Evolutionary conservation across 64 coral and sea anemone genomes (phyloP).

Genomic region (Anthopleura sola): DNA sequence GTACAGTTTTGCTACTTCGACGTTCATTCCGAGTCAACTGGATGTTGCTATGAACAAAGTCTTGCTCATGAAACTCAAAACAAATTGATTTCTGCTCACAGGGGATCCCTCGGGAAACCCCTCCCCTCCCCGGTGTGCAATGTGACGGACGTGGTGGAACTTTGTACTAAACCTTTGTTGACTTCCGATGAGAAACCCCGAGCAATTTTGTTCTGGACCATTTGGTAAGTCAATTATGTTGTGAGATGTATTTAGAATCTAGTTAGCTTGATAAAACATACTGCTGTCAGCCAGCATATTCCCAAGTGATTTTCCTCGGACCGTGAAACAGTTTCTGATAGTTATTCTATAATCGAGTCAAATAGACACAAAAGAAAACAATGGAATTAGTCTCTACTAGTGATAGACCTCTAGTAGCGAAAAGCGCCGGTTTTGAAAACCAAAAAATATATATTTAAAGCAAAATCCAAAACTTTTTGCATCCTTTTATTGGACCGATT

Average conservation of each 20-base stretch:
- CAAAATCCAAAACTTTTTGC: too few relatives aligned
- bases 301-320: too few relatives aligned
- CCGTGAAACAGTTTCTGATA: too few relatives aligned
- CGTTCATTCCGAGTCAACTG: constrained; percentile 39
- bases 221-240: constrained; percentile 38
- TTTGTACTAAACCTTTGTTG: constrained; percentile 11
- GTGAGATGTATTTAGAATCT: background rate
- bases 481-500: too few relatives aligned
- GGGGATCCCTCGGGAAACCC: constrained; percentile 33
- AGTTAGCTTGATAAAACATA: too few relatives aligned
- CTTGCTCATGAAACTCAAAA: constrained; percentile 50
- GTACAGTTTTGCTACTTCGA: constrained; percentile 73
- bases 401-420: too few relatives aligned
- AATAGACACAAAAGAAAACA: too few relatives aligned
- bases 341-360: too few relatives aligned
- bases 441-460: too few relatives aligned
- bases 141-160: constrained; percentile 63
- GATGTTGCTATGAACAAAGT: constrained; percentile 60
- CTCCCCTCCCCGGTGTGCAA: constrained; percentile 69
- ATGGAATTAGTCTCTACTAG: too few relatives aligned
- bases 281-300: too few relatives aligned
- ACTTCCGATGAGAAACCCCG: constrained; percentile 21
- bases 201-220: constrained; percentile 84
- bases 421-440: too few relatives aligned
- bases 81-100: constrained; percentile 41